Base-by-base conservation (phyloP, 2,113 vertebrate genomes). In the Ageneiosus marmoratus region DNA sequence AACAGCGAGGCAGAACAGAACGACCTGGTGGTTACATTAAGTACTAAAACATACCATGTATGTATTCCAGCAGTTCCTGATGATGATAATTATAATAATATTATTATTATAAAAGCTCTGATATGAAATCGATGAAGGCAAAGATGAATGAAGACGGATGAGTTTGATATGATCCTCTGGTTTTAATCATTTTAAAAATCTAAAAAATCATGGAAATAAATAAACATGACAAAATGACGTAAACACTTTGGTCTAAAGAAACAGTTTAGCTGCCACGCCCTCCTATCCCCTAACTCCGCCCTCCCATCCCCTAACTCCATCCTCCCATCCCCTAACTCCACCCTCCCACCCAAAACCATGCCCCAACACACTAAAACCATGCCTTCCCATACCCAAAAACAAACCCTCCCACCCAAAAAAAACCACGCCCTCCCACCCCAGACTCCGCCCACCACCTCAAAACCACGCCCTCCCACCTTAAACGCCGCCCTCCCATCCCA, bases 181-280 rank as follows among this genome's bases (percentile, higher is more conserved):
- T 44, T 34, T n/a, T 32, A 46, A 60, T 15, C 18, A 56, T 41
- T 41, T 44, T 53, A 81, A 58, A 76, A 55, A 55, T 72, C 56
- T 72, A n/a, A 62, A 77, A 70, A 2, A 86, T 88, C 86, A 83
- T 82, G 83, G 34, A 67, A 41, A 51, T 0, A 69, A 72, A 50
- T 24, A 37, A 9, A 65, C 29, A 34, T 34, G 53, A 62, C 5
- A 67, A 63, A 76, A 76, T n/a, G 24, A 79, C 56, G 53, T 29
- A 18, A 62, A 60, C 11, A 81, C 20, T 51, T 74, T 34, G 56
- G 29, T 46, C 56, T 15, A 16, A 44, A 51, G 48, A 72, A 83
- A 32, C 24, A 22, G 55, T 22, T 55, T 22, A 55, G 53, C 53
- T n/a, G n/a, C n/a, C n/a, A n/a, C n/a, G n/a, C n/a, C n/a, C n/a